These are phyloP conservation scores for Myotis daubentonii DNA, from an alignment of 2,797 vertebrate species.

Conservation along the genomic window DNA sequence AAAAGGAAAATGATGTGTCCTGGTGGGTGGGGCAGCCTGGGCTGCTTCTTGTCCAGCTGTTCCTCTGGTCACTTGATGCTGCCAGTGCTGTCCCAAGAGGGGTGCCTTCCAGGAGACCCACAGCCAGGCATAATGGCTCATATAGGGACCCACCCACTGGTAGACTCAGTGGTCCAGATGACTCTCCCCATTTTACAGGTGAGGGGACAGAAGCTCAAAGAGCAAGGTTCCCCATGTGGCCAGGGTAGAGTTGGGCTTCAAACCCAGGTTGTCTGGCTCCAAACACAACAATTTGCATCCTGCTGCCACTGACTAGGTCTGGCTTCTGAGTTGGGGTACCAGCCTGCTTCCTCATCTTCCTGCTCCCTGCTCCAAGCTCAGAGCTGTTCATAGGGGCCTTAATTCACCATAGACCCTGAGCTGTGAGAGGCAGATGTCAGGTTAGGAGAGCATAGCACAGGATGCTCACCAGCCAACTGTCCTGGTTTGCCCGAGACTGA, in stretches of 20 bases:
- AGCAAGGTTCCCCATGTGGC: background rate
- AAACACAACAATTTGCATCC: no score
- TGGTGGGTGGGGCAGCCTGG: background rate
- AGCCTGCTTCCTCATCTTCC: background rate
- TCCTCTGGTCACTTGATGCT: background rate
- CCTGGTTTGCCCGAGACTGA: background rate
- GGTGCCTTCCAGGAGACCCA: background rate
- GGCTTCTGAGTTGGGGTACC: background rate
- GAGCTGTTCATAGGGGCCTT: background rate
- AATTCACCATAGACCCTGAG: background rate
- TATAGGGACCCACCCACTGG: rapidly evolving
- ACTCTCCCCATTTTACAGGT: background rate
- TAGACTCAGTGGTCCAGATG: background rate
- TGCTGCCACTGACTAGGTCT: background rate
- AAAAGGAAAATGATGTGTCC: background rate
- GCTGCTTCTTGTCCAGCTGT: background rate
- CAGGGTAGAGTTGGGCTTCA: background rate
- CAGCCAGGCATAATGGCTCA: background rate
- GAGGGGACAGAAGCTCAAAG: background rate
- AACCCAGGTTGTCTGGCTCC: background rate
- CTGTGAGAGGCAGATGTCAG: background rate
- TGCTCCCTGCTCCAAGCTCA: background rate
- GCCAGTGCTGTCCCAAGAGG: no score
- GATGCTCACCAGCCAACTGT: background rate
- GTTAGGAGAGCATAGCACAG: background rate